Base-by-base conservation (phyloP, 2,888 invertebrate genomes). In the Trichogramma dendrolimi region DNA sequence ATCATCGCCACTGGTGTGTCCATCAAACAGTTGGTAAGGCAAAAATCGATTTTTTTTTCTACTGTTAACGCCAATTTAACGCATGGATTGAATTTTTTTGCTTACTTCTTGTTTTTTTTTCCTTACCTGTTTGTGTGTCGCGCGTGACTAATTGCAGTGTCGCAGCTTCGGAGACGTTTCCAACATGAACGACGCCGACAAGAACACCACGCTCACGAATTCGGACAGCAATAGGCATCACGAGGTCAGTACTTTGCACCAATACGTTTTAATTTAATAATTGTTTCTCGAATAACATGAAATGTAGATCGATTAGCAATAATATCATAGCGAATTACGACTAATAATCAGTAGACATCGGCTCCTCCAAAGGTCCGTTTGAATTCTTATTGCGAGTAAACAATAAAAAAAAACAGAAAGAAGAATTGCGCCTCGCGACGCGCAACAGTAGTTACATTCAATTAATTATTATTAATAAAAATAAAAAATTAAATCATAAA, bases 81-180 rank as follows among this genome's bases (percentile, higher is more conserved):
- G 61, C 61, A 60, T 62, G 61, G 60, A 27, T 11, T 57, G 52
- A 59, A 51, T 56, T 64, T 59, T 48, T 55, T 44, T 48, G 27
- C 27, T 27, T 27, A 27, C 43, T 56, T 64, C 58, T 65, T 46
- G 55, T 61, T 60, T 46, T 42, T 42, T 41, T 60, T 55, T 54
- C 14, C 38, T 43, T 63, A 38, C 39, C 62, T 59, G 72, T 70
- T 71, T 74, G 73, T 73, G 70, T 27, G 27, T 27, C 27, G 27
- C 27, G 27, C 27, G 27, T 76, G 70, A 74, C 72, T 75, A 74
- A 75, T 27, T 27, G 27, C 80, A 85, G 85, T 83, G 85, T 80
- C 83, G 84, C 75, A 85, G 85, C 80, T 85, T 84, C 76, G 84
- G 84, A 73, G 84, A 85, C 78, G 80, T 85, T 73, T 83, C 83